phyloP scores from a whole-genome alignment of 2,113 vertebrate genomes.

The Cromileptes altivelis region DNA sequence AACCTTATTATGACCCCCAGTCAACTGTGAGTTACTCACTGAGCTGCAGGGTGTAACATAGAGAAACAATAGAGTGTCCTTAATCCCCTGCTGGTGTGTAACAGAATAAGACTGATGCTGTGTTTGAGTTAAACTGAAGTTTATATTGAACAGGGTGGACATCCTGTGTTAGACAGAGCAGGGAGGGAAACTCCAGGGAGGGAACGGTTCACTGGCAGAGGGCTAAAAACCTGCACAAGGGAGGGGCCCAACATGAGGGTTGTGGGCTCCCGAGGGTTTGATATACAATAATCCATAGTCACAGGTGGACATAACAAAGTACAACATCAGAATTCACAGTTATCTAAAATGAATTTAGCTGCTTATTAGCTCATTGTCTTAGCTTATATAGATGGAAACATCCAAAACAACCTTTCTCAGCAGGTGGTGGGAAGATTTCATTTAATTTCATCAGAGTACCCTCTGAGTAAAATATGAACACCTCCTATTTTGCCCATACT shows the following conservation, averaged over 20 bases:
- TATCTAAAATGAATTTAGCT: background rate
- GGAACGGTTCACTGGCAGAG: constrained; percentile 50
- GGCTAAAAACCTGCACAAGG: constrained; percentile 48
- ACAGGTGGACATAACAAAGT: background rate
- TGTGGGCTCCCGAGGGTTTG: background rate
- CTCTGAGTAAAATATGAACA: no score
- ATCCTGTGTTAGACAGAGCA: constrained; percentile 59
- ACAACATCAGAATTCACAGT: background rate
- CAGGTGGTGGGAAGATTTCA: no score
- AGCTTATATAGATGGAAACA: background rate
- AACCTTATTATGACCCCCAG: no score
- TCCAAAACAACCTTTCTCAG: no score
- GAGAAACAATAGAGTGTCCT: constrained; percentile 53
- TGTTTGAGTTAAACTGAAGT: constrained; percentile 37
- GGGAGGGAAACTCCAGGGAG: constrained; percentile 67
- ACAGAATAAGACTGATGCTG: constrained; percentile 23
- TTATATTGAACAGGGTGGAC: constrained; percentile 44
- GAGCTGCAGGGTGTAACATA: constrained; percentile 6
- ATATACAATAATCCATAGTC: constrained; percentile 16
- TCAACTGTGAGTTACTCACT: constrained; percentile 43
- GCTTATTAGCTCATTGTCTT: background rate
- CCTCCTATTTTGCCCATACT: no score
- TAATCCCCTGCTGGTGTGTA: background rate
- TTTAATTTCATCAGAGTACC: no score
- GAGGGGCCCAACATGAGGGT: constrained; percentile 28